Conservation (phyloP, 2,888 invertebrate genomes). For the Pemphredon lugubris region DNA sequence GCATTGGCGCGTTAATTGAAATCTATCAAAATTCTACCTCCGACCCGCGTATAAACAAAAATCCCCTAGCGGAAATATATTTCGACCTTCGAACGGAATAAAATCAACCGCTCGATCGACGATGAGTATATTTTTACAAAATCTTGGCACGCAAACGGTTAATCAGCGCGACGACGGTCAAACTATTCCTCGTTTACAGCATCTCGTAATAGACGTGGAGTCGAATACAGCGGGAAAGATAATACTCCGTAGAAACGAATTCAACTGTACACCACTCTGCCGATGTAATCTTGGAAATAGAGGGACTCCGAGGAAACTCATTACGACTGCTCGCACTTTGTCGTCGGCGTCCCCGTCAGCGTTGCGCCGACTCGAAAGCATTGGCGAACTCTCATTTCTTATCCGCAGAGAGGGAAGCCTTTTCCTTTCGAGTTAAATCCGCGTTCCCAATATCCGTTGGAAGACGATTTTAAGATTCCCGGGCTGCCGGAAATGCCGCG, state of each 20-base stretch:
- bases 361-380: constrained; percentile 51
- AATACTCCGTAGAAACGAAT: too few relatives aligned
- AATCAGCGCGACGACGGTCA: too few relatives aligned
- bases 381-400: constrained; percentile 58
- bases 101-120: too few relatives aligned
- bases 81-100: too few relatives aligned
- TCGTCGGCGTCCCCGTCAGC: constrained; percentile 39
- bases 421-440: constrained; percentile 15
- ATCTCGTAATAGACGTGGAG: too few relatives aligned
- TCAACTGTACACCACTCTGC: constrained; percentile 2
- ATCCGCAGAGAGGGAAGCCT: constrained; percentile 48
- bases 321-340: constrained; percentile 61
- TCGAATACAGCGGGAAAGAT: too few relatives aligned
- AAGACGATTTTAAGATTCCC: constrained; percentile 3
- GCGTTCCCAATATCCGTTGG: constrained; percentile 40
- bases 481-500: background rate
- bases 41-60: too few relatives aligned
- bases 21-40: too few relatives aligned
- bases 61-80: too few relatives aligned
- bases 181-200: constrained; percentile 24
- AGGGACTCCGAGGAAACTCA: constrained; percentile 51
- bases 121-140: too few relatives aligned
- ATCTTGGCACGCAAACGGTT: too few relatives aligned
- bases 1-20: too few relatives aligned
- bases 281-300: constrained; percentile 47